A percentile compares a stretch with the other conserved stretches of the same genome.
Evolutionary conservation across 1,140 invertebrate species (phyloP).

Genomic region (Caenorhabditis latens): DNA sequence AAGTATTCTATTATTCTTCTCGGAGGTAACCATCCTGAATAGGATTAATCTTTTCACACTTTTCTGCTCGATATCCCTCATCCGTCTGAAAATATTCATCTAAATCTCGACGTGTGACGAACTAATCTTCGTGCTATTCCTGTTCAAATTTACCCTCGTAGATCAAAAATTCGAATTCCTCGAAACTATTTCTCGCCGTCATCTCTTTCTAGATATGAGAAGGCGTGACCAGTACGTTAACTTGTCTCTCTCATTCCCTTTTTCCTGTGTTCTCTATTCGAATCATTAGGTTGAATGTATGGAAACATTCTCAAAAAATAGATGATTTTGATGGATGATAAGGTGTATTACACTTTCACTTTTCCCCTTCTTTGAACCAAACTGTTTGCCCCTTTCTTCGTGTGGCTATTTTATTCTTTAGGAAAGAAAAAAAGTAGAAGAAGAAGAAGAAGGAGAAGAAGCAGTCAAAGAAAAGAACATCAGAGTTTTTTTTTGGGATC

Average conservation of each 20-base stretch:
- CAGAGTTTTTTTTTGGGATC: conserved; percentile 23
- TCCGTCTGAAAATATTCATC: too few species aligned
- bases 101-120: neutral
- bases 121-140: conserved; percentile 6
- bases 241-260: neutral
- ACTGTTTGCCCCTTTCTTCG: conserved; percentile 30
- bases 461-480: conserved; percentile 16
- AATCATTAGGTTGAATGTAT: neutral
- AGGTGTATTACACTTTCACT: conserved; percentile 43
- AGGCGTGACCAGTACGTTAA: neutral
- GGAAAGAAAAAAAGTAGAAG: neutral
- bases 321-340: conserved; percentile 28
- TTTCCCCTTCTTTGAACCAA: conserved; percentile 3
- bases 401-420: conserved; percentile 41
- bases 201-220: too few species aligned
- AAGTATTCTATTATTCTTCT: too few species aligned
- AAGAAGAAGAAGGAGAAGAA: conserved; percentile 7
- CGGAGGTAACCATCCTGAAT: too few species aligned
- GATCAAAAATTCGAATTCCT: conserved; percentile 16
- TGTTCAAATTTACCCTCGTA: neutral
- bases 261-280: neutral
- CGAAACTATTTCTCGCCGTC: neutral
- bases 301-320: neutral
- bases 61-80: too few species aligned
- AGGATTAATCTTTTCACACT: too few species aligned